A percentile compares a stretch with the other conserved stretches of the same genome.
These are phyloP conservation scores for Pseudocheirus occidentalis DNA, from an alignment of 2,797 vertebrate genomes.

Conservation along the genomic window DNA sequence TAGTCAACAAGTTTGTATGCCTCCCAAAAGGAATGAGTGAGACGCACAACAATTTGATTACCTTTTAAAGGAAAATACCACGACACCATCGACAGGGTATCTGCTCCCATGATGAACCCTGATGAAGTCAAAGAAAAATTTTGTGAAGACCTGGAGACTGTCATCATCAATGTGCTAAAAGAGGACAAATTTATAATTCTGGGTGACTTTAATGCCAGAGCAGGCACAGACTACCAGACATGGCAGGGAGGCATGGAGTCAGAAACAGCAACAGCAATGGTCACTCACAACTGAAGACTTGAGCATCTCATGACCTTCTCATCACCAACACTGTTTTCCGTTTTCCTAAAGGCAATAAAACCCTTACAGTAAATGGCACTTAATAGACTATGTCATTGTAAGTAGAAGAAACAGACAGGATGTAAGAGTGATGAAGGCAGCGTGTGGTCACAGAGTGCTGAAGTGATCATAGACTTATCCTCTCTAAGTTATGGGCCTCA, in stretches of 20 bases:
- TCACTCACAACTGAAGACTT: background rate
- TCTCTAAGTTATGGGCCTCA: background rate
- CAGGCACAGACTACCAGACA: background rate
- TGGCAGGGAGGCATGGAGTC: too few relatives aligned
- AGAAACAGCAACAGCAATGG: background rate
- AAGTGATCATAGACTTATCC: background rate
- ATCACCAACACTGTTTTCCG: background rate
- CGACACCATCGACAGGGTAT: background rate
- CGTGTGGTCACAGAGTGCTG: background rate
- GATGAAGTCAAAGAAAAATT: background rate
- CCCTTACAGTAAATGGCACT: background rate
- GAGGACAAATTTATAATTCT: background rate
- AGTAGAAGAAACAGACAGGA: background rate
- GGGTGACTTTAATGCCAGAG: background rate
- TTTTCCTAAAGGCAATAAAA: background rate
- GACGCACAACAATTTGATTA: background rate
- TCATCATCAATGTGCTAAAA: background rate
- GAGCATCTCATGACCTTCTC: background rate
- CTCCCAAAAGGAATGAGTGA: background rate
- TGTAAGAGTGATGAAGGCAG: background rate
- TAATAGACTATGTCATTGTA: background rate
- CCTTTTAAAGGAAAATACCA: background rate
- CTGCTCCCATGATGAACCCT: background rate
- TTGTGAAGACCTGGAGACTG: background rate
- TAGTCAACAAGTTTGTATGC: background rate